These are phyloP conservation scores for Myathropa florea DNA, from an alignment of 2,888 invertebrate genomes.

Conservation along the genomic window DNA sequence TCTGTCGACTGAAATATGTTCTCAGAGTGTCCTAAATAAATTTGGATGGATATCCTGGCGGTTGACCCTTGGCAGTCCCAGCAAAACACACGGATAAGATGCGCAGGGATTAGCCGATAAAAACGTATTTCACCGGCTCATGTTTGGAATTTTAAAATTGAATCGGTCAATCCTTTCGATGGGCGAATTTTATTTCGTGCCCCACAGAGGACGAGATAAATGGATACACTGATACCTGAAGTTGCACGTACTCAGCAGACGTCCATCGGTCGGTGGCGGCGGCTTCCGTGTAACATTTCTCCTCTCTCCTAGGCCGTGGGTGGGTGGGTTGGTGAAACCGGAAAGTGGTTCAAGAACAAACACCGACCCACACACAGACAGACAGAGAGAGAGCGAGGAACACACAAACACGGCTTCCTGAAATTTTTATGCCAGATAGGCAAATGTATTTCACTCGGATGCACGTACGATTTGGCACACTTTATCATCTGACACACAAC, in stretches of 20 bases:
- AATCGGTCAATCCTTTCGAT: conserved; percentile 4
- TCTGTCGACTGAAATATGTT: not conserved
- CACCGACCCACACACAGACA: not conserved
- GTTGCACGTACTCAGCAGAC: not conserved
- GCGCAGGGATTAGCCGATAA: not conserved
- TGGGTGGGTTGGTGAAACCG: not conserved
- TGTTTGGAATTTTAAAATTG: conserved; percentile 17
- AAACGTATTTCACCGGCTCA: not conserved
- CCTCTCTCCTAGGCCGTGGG: too few species aligned
- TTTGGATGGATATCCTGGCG: not conserved
- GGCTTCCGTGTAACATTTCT: not conserved
- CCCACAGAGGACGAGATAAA: not conserved
- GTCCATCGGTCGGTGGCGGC: too few species aligned
- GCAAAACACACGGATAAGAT: not conserved
- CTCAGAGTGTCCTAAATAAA: not conserved
- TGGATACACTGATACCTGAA: not conserved
- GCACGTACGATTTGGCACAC: conserved; percentile 11
- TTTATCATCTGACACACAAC: conserved; percentile 6
- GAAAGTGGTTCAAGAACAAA: not conserved
- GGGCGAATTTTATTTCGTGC: not conserved
- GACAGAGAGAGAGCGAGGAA: not conserved
- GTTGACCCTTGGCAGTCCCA: not conserved
- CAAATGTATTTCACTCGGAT: conserved; percentile 3
- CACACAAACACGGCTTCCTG: not conserved
- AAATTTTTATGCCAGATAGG: conserved; percentile 11